Conservation (phyloP, 2,888 invertebrate genomes). For the Troides oblongomaculatus region DNA sequence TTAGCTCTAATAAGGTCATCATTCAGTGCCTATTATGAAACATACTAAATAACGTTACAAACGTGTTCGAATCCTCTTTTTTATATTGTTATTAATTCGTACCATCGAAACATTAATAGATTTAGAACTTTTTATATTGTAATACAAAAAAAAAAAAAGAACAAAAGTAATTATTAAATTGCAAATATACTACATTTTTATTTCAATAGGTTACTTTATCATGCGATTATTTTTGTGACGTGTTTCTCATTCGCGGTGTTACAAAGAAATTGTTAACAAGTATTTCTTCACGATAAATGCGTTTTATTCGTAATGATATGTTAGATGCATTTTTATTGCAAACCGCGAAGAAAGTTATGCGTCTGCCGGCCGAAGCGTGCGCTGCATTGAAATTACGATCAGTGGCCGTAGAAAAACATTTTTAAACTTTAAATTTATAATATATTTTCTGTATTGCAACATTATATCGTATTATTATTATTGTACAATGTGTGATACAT, state of each 20-base stretch:
- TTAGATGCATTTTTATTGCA: slow-evolving; percentile 20
- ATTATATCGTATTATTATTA: not conserved
- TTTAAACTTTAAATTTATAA: slow-evolving; percentile 3
- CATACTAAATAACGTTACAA: not conserved
- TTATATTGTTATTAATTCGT: not conserved
- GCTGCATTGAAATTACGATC: slow-evolving; percentile 4
- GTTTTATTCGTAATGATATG: slow-evolving; percentile 7
- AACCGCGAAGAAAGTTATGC: slow-evolving; percentile 22
- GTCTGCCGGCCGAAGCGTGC: slow-evolving; percentile 6
- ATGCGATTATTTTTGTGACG: not conserved
- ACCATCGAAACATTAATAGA: not conserved
- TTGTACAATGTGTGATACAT: no score
- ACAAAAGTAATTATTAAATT: not conserved
- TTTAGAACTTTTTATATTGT: not conserved
- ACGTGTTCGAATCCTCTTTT: not conserved
- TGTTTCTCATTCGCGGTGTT: not conserved
- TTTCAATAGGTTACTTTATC: not conserved
- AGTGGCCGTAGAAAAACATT: slow-evolving; percentile 5
- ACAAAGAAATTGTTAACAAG: not conserved
- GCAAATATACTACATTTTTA: not conserved
- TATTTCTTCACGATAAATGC: not conserved
- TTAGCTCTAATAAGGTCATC: slow-evolving; percentile 8
- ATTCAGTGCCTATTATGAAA: slow-evolving; percentile 8
- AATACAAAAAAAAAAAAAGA: not conserved
- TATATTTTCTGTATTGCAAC: not conserved